Conservation (phyloP, 2,797 vertebrate species). For the Todus mexicanus region DNA sequence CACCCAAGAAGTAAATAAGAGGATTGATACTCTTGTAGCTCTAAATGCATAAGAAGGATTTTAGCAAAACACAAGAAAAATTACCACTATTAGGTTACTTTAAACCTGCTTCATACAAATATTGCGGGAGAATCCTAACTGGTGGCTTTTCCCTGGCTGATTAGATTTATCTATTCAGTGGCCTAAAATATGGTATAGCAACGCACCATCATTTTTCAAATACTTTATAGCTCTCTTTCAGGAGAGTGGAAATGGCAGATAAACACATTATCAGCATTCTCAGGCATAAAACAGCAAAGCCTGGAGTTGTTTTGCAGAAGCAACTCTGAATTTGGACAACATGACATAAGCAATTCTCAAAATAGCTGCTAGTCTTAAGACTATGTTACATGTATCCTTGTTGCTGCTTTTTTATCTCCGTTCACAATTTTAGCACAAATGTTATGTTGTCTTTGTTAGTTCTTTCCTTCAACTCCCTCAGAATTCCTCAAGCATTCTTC, state of each 20-base stretch:
- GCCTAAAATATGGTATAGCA: not conserved
- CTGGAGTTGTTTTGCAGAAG: conserved; percentile 49
- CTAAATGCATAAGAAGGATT: not conserved
- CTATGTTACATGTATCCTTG: not conserved
- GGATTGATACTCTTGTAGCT: not conserved
- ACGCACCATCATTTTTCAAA: conserved; percentile 9
- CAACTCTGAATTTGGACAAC: not conserved
- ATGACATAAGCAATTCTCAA: conserved; percentile 45
- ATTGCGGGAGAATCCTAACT: not conserved
- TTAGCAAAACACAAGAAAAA: not conserved
- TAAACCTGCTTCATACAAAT: not conserved
- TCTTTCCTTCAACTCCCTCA: conserved; percentile 1
- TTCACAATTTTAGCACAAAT: not conserved
- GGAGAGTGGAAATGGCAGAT: conserved; percentile 17
- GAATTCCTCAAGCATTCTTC: not conserved
- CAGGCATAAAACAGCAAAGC: conserved; percentile 23
- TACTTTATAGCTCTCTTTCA: not conserved
- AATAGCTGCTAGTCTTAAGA: conserved; percentile 52
- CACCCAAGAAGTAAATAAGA: not conserved
- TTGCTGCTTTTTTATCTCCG: not conserved
- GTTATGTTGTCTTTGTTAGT: not conserved
- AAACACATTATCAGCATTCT: conserved; percentile 48
- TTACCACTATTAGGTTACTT: not conserved
- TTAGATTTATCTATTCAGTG: not conserved
- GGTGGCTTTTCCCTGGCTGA: not conserved